Evolutionary conservation across 64 coral and sea anemone species (phyloP).

Genomic region (Astreopora myriophthalma): DNA sequence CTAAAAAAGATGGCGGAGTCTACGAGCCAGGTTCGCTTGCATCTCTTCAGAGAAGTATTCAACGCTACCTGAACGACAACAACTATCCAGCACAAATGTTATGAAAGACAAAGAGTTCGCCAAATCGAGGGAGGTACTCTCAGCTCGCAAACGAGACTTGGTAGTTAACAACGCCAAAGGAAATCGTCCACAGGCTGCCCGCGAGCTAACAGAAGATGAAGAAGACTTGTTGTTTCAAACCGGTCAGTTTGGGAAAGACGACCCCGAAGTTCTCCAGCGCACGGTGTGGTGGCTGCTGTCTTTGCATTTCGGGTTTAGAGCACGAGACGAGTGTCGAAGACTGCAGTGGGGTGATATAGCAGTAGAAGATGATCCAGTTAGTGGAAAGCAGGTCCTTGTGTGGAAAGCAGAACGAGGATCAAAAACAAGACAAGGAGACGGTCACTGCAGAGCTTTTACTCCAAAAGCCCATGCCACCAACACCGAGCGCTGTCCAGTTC

Average conservation of each 20-base stretch:
- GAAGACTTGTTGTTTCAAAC: slow-evolving; percentile 32
- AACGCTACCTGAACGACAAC: slow-evolving; percentile 28
- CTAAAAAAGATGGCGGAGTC: slow-evolving; percentile 25
- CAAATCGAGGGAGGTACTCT: neutral
- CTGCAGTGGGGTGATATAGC: neutral
- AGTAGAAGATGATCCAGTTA: too few species aligned
- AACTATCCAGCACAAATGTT: neutral
- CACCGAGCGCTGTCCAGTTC: slow-evolving; percentile 34
- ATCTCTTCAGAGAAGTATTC: slow-evolving; percentile 35
- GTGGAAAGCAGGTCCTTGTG: too few species aligned
- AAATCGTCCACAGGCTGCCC: slow-evolving; percentile 22
- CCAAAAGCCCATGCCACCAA: neutral
- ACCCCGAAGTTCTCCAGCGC: slow-evolving; percentile 30
- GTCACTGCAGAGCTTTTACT: slow-evolving; percentile 15
- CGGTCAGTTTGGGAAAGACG: neutral
- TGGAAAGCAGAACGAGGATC: too few species aligned
- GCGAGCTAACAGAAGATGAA: neutral
- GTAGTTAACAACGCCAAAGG: slow-evolving; percentile 28
- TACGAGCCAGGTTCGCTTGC: slow-evolving; percentile 16
- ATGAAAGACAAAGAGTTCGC: slow-evolving; percentile 33
- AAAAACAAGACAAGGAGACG: neutral
- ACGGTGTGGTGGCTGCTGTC: slow-evolving; percentile 49
- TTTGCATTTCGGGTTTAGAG: slow-evolving; percentile 34
- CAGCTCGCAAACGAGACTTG: neutral
- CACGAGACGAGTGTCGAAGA: slow-evolving; percentile 2